phyloP scores from a whole-genome alignment of 2,113 vertebrate species.

The Theropithecus gelada region DNA sequence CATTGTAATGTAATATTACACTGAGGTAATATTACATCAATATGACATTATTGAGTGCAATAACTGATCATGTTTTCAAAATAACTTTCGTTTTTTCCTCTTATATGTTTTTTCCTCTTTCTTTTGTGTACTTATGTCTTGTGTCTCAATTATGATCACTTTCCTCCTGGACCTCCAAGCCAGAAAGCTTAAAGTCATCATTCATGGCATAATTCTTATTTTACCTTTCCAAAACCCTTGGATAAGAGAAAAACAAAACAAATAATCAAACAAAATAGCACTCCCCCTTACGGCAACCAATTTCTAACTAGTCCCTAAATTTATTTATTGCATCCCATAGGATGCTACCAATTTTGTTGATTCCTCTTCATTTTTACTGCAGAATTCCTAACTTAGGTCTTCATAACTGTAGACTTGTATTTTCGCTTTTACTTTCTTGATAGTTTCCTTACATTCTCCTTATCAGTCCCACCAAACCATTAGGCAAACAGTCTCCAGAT shows the following conservation, averaged over 20 bases:
- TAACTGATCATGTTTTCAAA: background rate
- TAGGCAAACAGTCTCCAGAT: background rate
- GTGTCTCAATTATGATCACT: background rate
- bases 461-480: background rate
- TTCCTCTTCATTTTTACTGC: background rate
- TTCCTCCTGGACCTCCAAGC: background rate
- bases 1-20: too few relatives aligned
- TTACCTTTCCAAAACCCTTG: background rate
- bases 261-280: too few relatives aligned
- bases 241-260: background rate
- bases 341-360: background rate
- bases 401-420: background rate
- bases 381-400: background rate
- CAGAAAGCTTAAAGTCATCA: background rate
- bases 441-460: background rate
- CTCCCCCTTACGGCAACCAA: background rate
- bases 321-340: background rate
- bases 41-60: background rate
- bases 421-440: background rate
- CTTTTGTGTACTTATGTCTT: background rate
- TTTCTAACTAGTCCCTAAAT: background rate
- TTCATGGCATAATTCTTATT: background rate
- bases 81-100: background rate
- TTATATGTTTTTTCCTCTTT: background rate
- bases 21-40: too few relatives aligned